Base-by-base conservation (phyloP, 2,888 invertebrate species). In the Hyposoter didymator region DNA sequence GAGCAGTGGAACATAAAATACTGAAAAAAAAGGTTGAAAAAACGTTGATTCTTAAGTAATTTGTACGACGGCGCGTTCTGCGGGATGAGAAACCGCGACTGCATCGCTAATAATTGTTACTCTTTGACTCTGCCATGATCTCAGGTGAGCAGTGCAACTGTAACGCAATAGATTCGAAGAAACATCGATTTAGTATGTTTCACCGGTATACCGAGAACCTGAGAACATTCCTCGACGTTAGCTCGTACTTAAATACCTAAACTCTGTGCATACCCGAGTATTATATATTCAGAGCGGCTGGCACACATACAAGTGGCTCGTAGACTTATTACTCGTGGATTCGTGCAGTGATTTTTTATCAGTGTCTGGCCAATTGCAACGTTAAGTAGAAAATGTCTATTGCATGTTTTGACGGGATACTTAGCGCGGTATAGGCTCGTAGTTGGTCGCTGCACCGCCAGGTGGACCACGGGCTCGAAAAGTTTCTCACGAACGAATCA, bases 101-200 rank as follows among this genome's bases (percentile, higher is more conserved):
- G 59, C 76, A 78, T 73, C 83, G 76, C 66, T 72, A 80, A 83
- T 85, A 85, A 85, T 85, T 80, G 80, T 85, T 78, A 85, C 67
- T 85, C 83, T 80, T 78, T 76, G 80, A 85, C 85, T 82, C 76
- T 35, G 32, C 32, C 72, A 81, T 78, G 85, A 82, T 82, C 78
- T 62, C 67, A 66, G 62, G 45, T 73, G 28, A 28, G 70, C 62
- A 47, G 67, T 45, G 80, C 76, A 85, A 82, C 75, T 75, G 49
- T 74, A 80, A 67, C 78, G 83, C 81, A 75, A 84, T 76, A 64
- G 78, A 84, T 86, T 86, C 83, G 81, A 64, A 83, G 85, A 86
- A 86, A 78, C 49, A 64, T 47, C 76, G 83, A 80, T 76, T 83
- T 74, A 74, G 64, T 47, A 39, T 62, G 74, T 74, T 45, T 43